Evolutionary conservation across 2,888 invertebrate genomes (phyloP), one percentile per base, ranked within the genome.

Genomic region (Chironomus tentans): DNA sequence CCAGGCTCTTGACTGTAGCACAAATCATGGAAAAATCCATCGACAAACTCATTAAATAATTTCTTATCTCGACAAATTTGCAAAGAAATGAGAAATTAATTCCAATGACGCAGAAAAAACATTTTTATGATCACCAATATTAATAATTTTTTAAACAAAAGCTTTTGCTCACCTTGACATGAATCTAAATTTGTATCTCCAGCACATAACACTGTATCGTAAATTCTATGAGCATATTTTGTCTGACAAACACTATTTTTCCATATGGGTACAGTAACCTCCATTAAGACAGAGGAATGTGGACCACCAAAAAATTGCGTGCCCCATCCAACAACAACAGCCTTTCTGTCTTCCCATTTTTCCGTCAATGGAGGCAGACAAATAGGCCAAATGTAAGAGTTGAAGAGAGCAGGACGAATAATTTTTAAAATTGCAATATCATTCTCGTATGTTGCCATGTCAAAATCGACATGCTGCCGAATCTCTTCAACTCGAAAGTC

Each of bases 101-200:
- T 38, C 38, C 38, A 38, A 38, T 38, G 38, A 38, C 38, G 38
- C 38, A 10, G 3, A 28, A 28, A 28, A 28, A 28, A 6, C 1
- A 5, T 28, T n/a, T 28, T 28, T 28, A 28, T 28, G 28, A 28
- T 38, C 38, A 38, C 38, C 10, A 38, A 38, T 38, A 56, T 65
- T 10, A 65, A 65, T 24, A 24, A 65, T 22, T 24, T 21, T 7
- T 65, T 2, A 21, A 62, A 62, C 5, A 18, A 62, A 50, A 13
- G 4, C 13, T 50, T 15, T 5, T 0, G 5, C 21, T 70, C 2
- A 48, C 92, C 95, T 88, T 93, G 91, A 80, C 94, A 95, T 13
- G 93, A 90, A 81, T 95, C 95, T 77, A 89, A 89, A 0, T 92
- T 92, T 0, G 93, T 94, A 70, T 90, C 88, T 7, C 92, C 94